A percentile compares a stretch with the other conserved stretches of the same genome.
phyloP scores from a whole-genome alignment of 2,113 vertebrate genomes.

The Pelecanoides urinatrix region DNA sequence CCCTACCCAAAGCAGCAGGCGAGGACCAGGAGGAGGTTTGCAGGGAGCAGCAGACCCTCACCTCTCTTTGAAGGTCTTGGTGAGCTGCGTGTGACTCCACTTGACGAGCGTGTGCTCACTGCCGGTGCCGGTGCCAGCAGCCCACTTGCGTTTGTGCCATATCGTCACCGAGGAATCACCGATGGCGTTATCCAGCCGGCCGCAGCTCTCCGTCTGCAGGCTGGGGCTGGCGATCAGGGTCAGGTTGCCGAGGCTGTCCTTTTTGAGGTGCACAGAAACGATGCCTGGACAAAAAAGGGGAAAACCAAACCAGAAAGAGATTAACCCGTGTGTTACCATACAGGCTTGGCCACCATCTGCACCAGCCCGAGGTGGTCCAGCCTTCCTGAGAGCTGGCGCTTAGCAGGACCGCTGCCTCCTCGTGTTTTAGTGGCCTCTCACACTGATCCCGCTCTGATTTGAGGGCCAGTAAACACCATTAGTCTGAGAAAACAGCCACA shows the following conservation, averaged over 20 bases:
- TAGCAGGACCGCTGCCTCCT: not conserved
- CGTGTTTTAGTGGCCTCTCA: not conserved
- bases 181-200: not conserved
- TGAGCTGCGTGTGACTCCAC: conserved; percentile 49
- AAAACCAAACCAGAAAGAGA: not conserved
- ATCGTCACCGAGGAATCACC: not conserved
- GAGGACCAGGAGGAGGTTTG: not conserved
- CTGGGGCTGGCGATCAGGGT: conserved; percentile 65
- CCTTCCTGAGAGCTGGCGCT: not conserved
- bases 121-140: not conserved
- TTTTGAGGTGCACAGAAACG: conserved; percentile 67
- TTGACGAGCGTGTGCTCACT: not conserved
- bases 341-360: not conserved
- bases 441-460: not conserved
- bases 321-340: accelerated
- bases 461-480: not conserved
- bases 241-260: conserved; percentile 71
- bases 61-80: conserved; percentile 65
- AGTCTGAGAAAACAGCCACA: not conserved
- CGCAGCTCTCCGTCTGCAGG: conserved; percentile 23
- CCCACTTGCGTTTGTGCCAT: conserved; percentile 62
- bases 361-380: not conserved
- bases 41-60: not conserved
- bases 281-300: conserved; percentile 34
- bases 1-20: accelerated